Conservation (phyloP, 2,113 vertebrate species). For the Ranitomeya variabilis region DNA sequence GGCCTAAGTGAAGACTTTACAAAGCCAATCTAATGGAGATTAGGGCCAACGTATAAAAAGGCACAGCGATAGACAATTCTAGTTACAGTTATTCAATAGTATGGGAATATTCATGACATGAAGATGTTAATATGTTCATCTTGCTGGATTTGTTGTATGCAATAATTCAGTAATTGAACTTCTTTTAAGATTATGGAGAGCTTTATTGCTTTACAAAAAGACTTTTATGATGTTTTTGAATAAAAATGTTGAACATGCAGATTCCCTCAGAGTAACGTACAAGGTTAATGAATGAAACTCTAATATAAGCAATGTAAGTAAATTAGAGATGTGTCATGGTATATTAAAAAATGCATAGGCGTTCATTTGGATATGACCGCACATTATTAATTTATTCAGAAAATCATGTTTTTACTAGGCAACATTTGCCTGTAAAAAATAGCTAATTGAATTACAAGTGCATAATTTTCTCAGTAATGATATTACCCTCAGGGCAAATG, state of each 20-base stretch:
- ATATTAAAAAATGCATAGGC: slow-evolving; percentile 32
- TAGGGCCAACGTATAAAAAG: too few relatives aligned
- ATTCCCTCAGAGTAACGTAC: not conserved
- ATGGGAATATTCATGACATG: not conserved
- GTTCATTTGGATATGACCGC: slow-evolving; percentile 15
- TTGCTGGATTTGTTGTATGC: not conserved
- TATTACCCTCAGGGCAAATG: slow-evolving; percentile 29
- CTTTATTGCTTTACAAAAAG: not conserved
- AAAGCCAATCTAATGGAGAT: too few relatives aligned
- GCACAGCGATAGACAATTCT: too few relatives aligned
- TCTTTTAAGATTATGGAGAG: not conserved
- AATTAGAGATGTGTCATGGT: slow-evolving; percentile 20
- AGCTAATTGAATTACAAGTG: slow-evolving; percentile 40
- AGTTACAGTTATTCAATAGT: not conserved
- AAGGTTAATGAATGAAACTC: slow-evolving; percentile 17
- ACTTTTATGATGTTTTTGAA: not conserved
- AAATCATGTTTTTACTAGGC: slow-evolving; percentile 22
- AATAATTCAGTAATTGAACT: not conserved
- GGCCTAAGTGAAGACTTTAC: too few relatives aligned
- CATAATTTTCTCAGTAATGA: slow-evolving; percentile 23
- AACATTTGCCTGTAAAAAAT: slow-evolving; percentile 28
- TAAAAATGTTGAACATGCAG: not conserved
- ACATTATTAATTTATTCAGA: slow-evolving; percentile 40
- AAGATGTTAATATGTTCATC: not conserved
- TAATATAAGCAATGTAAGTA: slow-evolving; percentile 20